These are phyloP conservation scores for Melanotaenia nigrans DNA, from an alignment of 2,797 vertebrate genomes.

Conservation along the genomic window DNA sequence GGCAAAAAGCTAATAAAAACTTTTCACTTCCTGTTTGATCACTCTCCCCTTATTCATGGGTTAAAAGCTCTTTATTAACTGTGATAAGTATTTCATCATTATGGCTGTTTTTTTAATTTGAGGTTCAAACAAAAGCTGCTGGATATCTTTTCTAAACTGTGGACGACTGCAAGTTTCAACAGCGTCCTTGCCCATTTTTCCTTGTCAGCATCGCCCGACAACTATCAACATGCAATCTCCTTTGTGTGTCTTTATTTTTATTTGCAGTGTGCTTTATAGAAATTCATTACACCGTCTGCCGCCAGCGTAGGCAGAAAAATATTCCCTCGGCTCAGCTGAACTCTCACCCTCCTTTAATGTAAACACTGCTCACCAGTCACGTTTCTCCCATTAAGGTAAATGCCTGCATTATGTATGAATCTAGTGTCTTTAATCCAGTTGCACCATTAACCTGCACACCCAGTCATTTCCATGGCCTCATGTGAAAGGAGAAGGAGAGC, in stretches of 20 bases:
- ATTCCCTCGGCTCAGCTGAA: conserved; percentile 72
- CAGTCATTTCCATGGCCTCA: conserved; percentile 29
- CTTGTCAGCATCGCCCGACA: conserved; percentile 72
- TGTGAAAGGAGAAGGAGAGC: conserved; percentile 28
- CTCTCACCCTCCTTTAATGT: conserved; percentile 80
- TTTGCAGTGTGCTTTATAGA: conserved; percentile 76
- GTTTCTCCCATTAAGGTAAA: conserved; percentile 80
- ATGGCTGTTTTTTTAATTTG: conserved; percentile 15
- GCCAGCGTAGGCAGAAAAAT: conserved; percentile 76
- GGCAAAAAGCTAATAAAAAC: conserved; percentile 25
- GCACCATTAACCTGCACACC: conserved; percentile 63
- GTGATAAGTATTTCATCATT: conserved; percentile 36
- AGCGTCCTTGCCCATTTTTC: conserved; percentile 54
- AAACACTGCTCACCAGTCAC: conserved; percentile 75
- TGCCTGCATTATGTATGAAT: conserved; percentile 70
- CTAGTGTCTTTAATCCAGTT: conserved; percentile 67
- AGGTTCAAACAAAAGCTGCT: conserved; percentile 20
- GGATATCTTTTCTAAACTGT: conserved; percentile 54
- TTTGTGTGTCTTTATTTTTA: conserved; percentile 81
- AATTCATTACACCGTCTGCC: conserved; percentile 78
- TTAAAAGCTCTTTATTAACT: conserved; percentile 37
- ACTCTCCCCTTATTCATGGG: conserved; percentile 9
- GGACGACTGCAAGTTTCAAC: conserved; percentile 67
- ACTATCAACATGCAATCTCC: conserved; percentile 73
- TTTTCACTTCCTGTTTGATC: conserved; percentile 43